Evolutionary conservation across 2,888 invertebrate genomes (phyloP), one percentile per base, ranked within the genome.

Genomic region (Cosmopolites sordidus): DNA sequence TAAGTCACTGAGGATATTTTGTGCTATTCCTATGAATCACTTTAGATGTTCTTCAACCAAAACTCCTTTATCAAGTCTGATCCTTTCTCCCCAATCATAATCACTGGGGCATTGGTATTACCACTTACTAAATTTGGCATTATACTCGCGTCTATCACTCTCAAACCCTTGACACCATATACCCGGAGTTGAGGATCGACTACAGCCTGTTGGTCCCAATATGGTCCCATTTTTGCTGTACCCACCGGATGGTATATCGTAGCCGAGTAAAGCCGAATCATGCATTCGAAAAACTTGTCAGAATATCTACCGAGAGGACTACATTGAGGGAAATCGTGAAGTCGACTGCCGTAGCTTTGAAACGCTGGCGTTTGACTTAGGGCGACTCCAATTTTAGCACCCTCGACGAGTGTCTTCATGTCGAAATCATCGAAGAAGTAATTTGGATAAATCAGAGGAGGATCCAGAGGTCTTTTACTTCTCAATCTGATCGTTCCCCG

Each of bases 31-130:
- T n/a, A n/a, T n/a, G n/a, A n/a, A n/a, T n/a, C n/a, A n/a, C n/a
- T n/a, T 33, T n/a, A 33, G 2, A 33, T 33, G 3, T 33, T 60
- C 49, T 83, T 84, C 51, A 86, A 72, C 91, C 91, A 92, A 67
- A 81, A 86, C 61, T 89, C 85, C 69, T 91, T 92, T 43, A 93
- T 87, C 81, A 93, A 79, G 67, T 93, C 92, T 8, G 92, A 81
- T 0, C 88, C 92, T 70, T 92, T 93, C 69, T 93, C 93, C 0
- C 85, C 93, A 42, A 93, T 86, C 92, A 93, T 93, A 22, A 93
- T 90, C 1, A 82, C 83, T 0, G 91, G 91, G 0, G 89, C 91
- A 65, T 91, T 92, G 0, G 91, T 92, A 61, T 92, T 92, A 0
- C 89, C 90, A 60, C 89, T 89, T 0, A 91, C 89, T 58, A 90